phyloP scores from a whole-genome alignment of 1,140 invertebrate genomes.

The Kradibia gibbosae region DNA sequence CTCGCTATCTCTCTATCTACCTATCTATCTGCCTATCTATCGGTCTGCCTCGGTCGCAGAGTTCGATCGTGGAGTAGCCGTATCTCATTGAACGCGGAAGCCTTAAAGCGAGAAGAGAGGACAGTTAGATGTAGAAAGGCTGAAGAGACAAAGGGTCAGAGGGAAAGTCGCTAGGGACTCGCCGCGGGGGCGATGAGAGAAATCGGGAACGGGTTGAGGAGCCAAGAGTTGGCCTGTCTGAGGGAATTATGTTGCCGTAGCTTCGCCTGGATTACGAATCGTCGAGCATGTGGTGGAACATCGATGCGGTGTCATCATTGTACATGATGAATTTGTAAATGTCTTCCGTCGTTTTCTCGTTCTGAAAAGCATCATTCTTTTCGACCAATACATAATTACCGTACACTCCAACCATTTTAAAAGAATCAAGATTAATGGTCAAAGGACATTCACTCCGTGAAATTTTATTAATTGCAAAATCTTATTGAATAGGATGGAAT shows the following conservation, averaged over 20 bases:
- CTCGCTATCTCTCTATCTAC: neutral
- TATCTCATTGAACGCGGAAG: neutral
- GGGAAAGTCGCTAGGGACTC: conserved; percentile 39
- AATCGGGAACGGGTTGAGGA: conserved; percentile 47
- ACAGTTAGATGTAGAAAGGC: conserved; percentile 19
- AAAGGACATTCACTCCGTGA: neutral
- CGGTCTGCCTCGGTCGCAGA: too few relatives aligned
- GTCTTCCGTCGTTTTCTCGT: neutral
- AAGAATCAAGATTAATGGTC: conserved; percentile 4
- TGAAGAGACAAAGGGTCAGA: conserved; percentile 51
- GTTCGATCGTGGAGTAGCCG: neutral
- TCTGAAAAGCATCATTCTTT: neutral
- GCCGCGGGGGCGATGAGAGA: conserved; percentile 36
- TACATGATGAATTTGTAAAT: conserved; percentile 13
- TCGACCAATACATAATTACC: conserved; percentile 7
- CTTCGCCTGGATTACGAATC: neutral
- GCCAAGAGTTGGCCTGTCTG: conserved; percentile 48
- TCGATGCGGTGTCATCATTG: conserved; percentile 14
- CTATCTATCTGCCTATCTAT: too few relatives aligned
- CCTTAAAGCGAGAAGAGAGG: conserved; percentile 31
- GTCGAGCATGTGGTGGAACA: neutral
- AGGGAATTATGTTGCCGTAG: conserved; percentile 20
- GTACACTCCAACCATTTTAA: neutral
- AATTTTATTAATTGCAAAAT: neutral
- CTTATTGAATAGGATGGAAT: too few relatives aligned